Evolutionary conservation across 2,113 vertebrate genomes (phyloP).

Genomic region (Chaetops frenatus): DNA sequence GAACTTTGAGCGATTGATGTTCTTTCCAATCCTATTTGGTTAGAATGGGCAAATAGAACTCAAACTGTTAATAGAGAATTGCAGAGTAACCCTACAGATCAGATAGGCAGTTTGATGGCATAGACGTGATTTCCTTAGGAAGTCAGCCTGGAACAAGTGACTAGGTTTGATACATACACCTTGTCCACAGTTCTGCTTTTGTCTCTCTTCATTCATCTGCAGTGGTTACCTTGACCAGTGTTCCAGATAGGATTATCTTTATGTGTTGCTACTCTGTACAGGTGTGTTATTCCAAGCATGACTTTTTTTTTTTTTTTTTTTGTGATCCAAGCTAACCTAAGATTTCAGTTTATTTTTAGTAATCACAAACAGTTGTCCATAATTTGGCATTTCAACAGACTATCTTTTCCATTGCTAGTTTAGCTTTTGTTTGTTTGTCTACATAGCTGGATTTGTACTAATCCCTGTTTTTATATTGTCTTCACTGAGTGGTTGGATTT

Average conservation of each 20-base stretch:
- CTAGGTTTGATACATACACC: background rate
- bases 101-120: background rate
- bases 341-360: background rate
- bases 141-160: background rate
- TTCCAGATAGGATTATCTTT: background rate
- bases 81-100: background rate
- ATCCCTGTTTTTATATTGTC: background rate
- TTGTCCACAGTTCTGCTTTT: background rate
- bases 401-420: background rate
- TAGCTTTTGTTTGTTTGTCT: background rate
- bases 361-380: background rate
- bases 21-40: background rate
- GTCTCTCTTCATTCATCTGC: background rate
- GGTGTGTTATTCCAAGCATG: background rate
- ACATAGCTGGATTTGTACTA: background rate
- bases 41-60: background rate
- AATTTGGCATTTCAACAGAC: background rate
- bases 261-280: background rate
- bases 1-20: background rate
- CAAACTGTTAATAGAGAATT: background rate
- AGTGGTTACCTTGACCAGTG: background rate
- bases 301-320: background rate
- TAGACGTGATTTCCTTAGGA: background rate
- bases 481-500: background rate
- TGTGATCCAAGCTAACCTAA: background rate